phyloP scores from a whole-genome alignment of 2,888 invertebrate species.

The Diaprepes abbreviatus region DNA sequence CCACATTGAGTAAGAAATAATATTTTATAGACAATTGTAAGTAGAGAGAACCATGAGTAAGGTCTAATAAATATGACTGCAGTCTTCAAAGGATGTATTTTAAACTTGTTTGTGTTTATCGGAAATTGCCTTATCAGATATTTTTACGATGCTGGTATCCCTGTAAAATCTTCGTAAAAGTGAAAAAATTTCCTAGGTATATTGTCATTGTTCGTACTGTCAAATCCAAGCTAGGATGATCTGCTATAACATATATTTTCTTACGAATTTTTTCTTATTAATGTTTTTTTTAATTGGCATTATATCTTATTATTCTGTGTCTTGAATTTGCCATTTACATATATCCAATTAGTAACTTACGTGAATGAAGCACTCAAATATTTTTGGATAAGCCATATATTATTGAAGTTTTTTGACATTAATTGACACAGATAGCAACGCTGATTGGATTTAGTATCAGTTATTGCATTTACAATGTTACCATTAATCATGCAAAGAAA shows the following conservation, averaged over 20 bases:
- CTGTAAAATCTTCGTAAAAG: neutral
- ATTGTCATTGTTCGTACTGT: neutral
- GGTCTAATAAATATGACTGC: neutral
- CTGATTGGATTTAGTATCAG: too few species aligned
- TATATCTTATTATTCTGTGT: neutral
- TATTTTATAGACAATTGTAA: constrained; percentile 10
- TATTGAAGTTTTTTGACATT: too few species aligned
- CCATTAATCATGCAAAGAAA: neutral
- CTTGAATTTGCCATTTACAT: neutral
- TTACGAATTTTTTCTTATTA: neutral
- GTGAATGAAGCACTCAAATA: too few species aligned
- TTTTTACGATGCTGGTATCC: constrained; percentile 9
- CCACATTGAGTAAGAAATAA: too few species aligned
- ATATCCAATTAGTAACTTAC: too few species aligned
- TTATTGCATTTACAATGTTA: too few species aligned
- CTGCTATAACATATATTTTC: too few species aligned
- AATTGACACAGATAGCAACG: too few species aligned
- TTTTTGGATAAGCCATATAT: too few species aligned
- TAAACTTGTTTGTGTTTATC: neutral
- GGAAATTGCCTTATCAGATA: neutral
- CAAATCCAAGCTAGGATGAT: too few species aligned
- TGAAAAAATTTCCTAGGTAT: neutral
- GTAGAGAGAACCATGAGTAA: constrained; percentile 11
- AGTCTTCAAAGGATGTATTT: neutral
- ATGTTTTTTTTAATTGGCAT: neutral